Evolutionary conservation across 2,888 invertebrate species (phyloP), one percentile per base, ranked within the genome.

Genomic region (Sclerodermus sp.): DNA sequence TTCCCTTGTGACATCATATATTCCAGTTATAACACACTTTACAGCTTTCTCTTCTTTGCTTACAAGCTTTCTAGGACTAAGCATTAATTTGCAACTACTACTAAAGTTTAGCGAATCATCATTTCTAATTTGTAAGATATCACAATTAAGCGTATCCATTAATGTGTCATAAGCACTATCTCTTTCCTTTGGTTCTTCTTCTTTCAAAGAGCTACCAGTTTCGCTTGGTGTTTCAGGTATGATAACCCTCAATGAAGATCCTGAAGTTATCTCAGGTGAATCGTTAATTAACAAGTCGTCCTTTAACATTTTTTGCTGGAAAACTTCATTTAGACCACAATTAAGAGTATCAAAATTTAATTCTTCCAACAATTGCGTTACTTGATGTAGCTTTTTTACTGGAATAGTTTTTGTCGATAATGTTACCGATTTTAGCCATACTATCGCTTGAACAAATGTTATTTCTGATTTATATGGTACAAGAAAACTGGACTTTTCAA

Each of bases 391-490:
- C 5, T 13, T 13, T 18, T 13, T 13, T 41, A 23, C 13, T 17
- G 41, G 47, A 39, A 44, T 56, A 53, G 1, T 55, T 42, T 15
- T 63, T 41, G 2, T 18, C 9, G 10, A 57, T 23, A 13, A 64
- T 48, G 14, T 55, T 4, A 32, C 34, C n/a, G 58, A 48, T 30
- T 60, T 62, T 16, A 66, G 38, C 57, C 57, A 60, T 5, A 60
- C 53, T 31, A 67, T 46, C 6, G 59, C 55, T 43, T 62, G 61
- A 8, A 66, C 31, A n/a, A 66, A 64, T 46, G 13, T 48, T 23
- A 67, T 17, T 23, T 66, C 55, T n/a, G 29, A 39, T 8, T 53
- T 41, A n/a, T 47, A 51, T 31, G 29, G 42, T 41, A 16, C 41
- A 12, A 46, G 16, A 1, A 17, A 42, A 16, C 18, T 8, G 2